Evolutionary conservation across 2,888 invertebrate genomes (phyloP), one percentile per base, ranked within the genome.

Genomic region (Pilophorus perplexus): DNA sequence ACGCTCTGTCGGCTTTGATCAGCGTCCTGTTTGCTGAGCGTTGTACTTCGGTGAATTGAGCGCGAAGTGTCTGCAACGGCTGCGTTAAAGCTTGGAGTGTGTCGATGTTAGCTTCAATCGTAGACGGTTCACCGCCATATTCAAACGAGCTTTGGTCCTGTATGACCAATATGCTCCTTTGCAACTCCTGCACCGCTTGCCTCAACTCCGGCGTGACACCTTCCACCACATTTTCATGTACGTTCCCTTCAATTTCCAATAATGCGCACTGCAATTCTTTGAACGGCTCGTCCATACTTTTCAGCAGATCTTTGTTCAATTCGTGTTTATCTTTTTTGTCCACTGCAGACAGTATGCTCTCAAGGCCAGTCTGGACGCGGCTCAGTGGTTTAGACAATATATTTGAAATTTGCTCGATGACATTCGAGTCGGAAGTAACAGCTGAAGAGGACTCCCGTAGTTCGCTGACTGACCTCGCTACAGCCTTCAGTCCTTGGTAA

Each of bases 131-230:
- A 55, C 72, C 71, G 4, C 71, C 72, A 59, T 71, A 71, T 50
- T 72, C 72, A 46, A 73, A 72, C 69, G 71, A 57, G 71, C 71
- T 66, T 46, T 62, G 62, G 12, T 73, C 73, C 65, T 73, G 73
- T 52, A 74, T 72, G 1, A 72, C 65, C 25, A 73, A 68, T 62
- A 74, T 72, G 40, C 71, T 71, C 18, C 71, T 54, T 64, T 73
- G 73, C 10, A 73, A 57, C 25, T 73, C 74, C 67, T 72, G 67
- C 0, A 73, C 68, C 8, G 73, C 72, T 37, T 72, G 69, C 37
- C 71, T 72, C 14, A 74, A 57, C 28, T 72, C 71, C 27, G 66
- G 66, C 3, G 67, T 64, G 3, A 44, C 57, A 14, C 57, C 55
- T 57, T 68, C 64, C 16, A 67, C 55, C 5, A 67, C 28, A 42